phyloP scores from a whole-genome alignment of 92 coral and sea anemone genomes.

The Parazoanthus atlanticus region DNA sequence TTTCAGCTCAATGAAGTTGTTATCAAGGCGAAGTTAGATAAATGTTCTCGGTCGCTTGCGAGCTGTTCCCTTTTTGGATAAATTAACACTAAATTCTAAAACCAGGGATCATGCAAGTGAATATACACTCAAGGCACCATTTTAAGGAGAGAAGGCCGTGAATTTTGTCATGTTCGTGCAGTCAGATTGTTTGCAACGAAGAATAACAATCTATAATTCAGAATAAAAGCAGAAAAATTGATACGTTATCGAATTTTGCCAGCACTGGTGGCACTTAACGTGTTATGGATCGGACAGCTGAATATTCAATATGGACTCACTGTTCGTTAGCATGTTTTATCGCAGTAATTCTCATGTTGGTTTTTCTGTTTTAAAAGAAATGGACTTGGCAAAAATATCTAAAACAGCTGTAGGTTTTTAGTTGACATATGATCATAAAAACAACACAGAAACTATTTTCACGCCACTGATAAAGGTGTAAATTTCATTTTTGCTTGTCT shows the following conservation, averaged over 20 bases:
- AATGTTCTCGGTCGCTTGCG: neutral
- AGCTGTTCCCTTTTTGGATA: neutral
- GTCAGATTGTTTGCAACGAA: neutral
- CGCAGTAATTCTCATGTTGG: too few species aligned
- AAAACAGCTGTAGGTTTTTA: neutral
- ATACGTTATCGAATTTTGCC: slow-evolving; percentile 7
- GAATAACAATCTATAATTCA: neutral
- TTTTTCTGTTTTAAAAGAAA: neutral
- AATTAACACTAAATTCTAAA: neutral
- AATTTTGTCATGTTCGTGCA: neutral
- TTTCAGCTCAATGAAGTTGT: neutral
- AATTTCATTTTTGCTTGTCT: neutral
- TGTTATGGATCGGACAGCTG: neutral
- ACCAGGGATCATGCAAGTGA: neutral
- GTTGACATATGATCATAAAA: neutral
- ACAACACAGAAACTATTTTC: neutral
- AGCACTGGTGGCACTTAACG: slow-evolving; percentile 9
- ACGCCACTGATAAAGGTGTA: neutral
- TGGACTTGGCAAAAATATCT: neutral
- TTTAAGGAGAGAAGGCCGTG: neutral
- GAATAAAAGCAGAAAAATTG: slow-evolving; percentile 9
- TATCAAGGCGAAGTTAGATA: neutral
- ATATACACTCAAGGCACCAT: neutral
- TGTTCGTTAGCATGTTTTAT: neutral
- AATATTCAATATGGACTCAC: neutral